Conservation (phyloP, 2,113 vertebrate genomes). For the Barnardius zonarius region DNA sequence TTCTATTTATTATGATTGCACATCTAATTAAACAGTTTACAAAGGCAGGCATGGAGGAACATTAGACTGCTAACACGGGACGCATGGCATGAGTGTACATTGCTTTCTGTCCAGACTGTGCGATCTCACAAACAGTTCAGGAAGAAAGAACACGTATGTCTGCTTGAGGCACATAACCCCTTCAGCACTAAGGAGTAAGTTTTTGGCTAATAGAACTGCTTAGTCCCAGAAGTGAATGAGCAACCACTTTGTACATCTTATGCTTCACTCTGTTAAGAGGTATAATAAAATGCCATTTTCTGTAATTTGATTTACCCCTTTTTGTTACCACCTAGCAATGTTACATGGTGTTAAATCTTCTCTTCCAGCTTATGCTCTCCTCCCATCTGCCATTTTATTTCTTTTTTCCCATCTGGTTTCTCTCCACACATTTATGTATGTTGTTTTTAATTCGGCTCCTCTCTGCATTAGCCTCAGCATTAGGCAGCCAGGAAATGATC, state of each 20-base stretch:
- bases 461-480: not conserved
- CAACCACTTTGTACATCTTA: not conserved
- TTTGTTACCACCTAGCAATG: not conserved
- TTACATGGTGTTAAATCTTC: not conserved
- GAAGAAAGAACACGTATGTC: not conserved
- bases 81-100: fast-evolving
- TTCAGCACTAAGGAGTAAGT: not conserved
- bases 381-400: not conserved
- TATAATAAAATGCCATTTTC: not conserved
- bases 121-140: not conserved
- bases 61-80: not conserved
- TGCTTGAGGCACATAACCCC: not conserved
- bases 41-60: not conserved
- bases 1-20: not conserved
- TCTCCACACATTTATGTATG: not conserved
- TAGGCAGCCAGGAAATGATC: not conserved
- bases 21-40: not conserved
- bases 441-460: not conserved
- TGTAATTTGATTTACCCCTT: not conserved
- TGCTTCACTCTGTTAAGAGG: not conserved
- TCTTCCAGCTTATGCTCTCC: not conserved
- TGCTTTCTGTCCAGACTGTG: not conserved
- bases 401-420: not conserved
- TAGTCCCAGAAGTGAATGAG: not conserved
- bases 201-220: fast-evolving